Evolutionary conservation across 2,797 vertebrate genomes (phyloP), one percentile per base, ranked within the genome.

Genomic region (Heterohyrax brucei): DNA sequence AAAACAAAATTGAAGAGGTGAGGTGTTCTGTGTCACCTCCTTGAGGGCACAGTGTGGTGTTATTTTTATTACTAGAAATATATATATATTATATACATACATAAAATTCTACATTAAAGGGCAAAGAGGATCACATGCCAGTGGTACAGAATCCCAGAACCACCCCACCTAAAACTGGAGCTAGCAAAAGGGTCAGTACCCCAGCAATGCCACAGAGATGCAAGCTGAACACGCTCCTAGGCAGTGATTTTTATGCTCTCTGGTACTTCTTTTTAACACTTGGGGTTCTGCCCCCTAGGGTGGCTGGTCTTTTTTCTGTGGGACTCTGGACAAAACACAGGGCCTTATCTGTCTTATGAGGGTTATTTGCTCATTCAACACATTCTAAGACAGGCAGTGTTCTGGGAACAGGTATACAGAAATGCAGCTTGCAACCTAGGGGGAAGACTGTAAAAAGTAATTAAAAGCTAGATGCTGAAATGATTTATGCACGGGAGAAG

Each of bases 1-100:
- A 56, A 13, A 56, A 56, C 3, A 56, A 56, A 56, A 22, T 12
- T 10, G 44, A 66, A 1, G 19, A 7, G 33, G 13, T 50, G 14
- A 13, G 44, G 50, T 75, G 24, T 81, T 70, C 85, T 6, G 1
- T 1, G 18, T 3, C 8, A n/a, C 4, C n/a, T 75, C 44, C 5
- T 21, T 62, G 24, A 80, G 28, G 10, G 19, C 2, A 8, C 10
- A 13, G 16, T 10, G 30, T 12, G 48, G 13, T 61, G 7, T 62
- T 79, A 83, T 53, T 76, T 56, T 88, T 85, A 88, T 26, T 88
- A 85, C 50, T 50, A 56, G 46, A 72, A 82, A 80, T 73, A 50
- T 56, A 16, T 13, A 56, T 56, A 16, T 56, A 56, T 53, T 53
- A 53, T 56, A 39, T 39, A 39, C 39, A 39, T 39, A 39, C 39